Evolutionary conservation across 2,888 invertebrate species (phyloP), one percentile per base, ranked within the genome.

Genomic region (Eristalis pertinax): DNA sequence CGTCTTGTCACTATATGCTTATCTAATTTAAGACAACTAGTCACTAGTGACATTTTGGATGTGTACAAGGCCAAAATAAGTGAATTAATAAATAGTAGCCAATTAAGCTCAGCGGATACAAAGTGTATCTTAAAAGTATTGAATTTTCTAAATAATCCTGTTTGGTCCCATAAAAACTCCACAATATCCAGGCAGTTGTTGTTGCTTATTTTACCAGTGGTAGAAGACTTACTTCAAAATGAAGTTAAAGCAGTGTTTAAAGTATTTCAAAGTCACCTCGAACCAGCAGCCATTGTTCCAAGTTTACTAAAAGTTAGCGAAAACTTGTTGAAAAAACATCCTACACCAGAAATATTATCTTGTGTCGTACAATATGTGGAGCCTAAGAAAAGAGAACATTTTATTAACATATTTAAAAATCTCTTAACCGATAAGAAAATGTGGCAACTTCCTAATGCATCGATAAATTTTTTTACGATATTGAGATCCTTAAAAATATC

Each of bases 401-500:
- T 93, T 68, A 90, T 93, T 68, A 90, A 90, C 13, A 89, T 93
- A 1, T 92, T 93, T 7, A 90, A 90, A 41, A 90, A 92, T 50
- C 92, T 91, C 2, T 24, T 93, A 0, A 22, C 86, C n/a, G 76
- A 90, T 13, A 41, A 91, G 2, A 38, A 89, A 11, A 91, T 92
- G 56, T 91, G 92, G 90, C 89, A 91, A 41, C 88, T 88, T 15
- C 84, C 90, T 11, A 90, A 90, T 63, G 90, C 92, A 1, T 90
- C 94, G 41, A 89, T 93, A 1, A 85, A 92, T n/a, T 90, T 94
- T 1, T 93, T 94, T 75, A 93, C 93, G 89, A 91, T 91, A 4
- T 88, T 94, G 38, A 92, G 94, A 1, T 91, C 93, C 35, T 89
- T 94, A 0, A 95, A 94, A 91, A 92, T 94, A 26, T 93, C 94